Base-by-base conservation (phyloP, 2,888 invertebrate genomes). In the Cheiracanthium punctorium region DNA sequence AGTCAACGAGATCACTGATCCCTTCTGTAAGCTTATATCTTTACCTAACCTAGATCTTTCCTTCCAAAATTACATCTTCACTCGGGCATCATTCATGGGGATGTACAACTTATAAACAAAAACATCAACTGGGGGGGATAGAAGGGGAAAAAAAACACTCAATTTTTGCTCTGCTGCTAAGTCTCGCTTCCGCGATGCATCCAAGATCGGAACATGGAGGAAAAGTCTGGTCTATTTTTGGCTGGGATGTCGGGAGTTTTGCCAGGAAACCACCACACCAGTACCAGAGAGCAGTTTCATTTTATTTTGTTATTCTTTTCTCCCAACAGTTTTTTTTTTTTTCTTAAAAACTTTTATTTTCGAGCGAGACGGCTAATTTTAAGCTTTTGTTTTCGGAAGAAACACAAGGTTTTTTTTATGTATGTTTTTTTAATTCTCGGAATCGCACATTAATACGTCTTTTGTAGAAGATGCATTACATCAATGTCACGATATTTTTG, bases 221-320 rank as follows among this genome's bases (percentile, higher is more conserved):
- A 17, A 2, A 24, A 58, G 7, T 58, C 58, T 58, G 41, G 41
- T 74, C 67, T 85, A 85, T 85, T 85, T 80, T 79, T 74, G 82
- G 82, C n/a, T 33, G 24, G 1, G n/a, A 33, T 72, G 65, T 65
- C 48, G 37, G 84, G 84, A 79, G 48, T 32, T 32, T 17, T 52
- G 79, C 79, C 84, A 79, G 70, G n/a, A 75, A 85, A 85, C 84
- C 84, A 85, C 84, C 52, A 73, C 69, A 48, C 71, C 43, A 71
- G 37, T 37, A 37, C 37, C 67, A 70, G 48, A 10, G 30, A 65
- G 24, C 4, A 37, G 37, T 37, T 37, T 4, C 10, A 37, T 4
- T 37, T 37, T 37, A 7, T 37, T 7, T 37, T 37, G 7, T 37
- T 37, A 37, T 37, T 37, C 10, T 10, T 37, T 10, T 37, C 10